Evolutionary conservation across 1,140 invertebrate species (phyloP).

Genomic region (Dryas iulia): DNA sequence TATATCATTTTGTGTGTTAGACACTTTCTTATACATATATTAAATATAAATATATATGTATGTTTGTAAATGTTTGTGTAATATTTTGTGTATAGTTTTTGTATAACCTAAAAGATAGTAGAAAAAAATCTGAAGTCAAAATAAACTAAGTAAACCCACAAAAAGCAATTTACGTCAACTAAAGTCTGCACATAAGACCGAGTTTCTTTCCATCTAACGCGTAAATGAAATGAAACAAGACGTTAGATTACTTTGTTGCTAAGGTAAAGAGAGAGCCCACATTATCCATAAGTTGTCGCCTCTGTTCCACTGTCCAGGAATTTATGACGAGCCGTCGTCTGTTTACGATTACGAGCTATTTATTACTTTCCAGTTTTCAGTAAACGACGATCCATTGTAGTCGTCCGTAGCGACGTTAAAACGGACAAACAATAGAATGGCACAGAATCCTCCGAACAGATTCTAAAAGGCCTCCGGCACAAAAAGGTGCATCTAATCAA

Average conservation of each 20-base stretch:
- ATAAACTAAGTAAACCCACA: neutral
- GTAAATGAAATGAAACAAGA: constrained; percentile 4
- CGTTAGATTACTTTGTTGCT: constrained; percentile 17
- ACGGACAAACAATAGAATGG: constrained; percentile 49
- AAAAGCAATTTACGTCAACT: constrained; percentile 1
- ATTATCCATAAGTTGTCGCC: constrained; percentile 16
- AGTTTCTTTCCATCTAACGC: neutral
- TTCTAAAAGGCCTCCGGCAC: constrained; percentile 46
- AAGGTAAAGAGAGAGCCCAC: neutral
- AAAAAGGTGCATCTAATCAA: constrained; percentile 74
- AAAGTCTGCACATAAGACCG: neutral
- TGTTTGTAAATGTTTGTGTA: neutral
- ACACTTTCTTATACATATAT: too few species aligned
- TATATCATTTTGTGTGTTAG: too few species aligned
- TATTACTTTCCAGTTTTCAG: constrained; percentile 44
- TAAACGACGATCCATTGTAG: constrained; percentile 33
- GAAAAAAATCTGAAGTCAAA: neutral
- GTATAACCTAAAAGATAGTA: neutral
- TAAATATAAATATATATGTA: neutral
- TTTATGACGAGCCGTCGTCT: constrained; percentile 36
- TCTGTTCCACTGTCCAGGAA: constrained; percentile 23
- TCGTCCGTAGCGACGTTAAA: constrained; percentile 35
- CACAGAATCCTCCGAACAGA: constrained; percentile 30
- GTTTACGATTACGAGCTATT: constrained; percentile 46
- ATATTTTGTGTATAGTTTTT: neutral